These are phyloP conservation scores for Myrmophylax atrothorax DNA, from an alignment of 2,113 vertebrate genomes.

Conservation along the genomic window DNA sequence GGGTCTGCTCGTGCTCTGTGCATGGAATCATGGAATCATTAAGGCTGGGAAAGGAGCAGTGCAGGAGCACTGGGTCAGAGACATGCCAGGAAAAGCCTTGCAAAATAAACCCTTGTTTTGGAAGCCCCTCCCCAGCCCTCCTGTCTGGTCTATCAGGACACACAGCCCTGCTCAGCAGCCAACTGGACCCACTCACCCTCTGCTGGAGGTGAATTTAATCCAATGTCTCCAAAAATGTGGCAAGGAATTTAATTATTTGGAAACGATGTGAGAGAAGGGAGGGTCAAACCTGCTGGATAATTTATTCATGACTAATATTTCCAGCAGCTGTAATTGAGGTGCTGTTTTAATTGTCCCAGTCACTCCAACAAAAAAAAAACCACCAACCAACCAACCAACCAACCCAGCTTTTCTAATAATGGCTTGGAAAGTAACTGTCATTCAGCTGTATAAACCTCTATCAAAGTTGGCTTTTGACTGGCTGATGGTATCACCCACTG, in stretches of 20 bases:
- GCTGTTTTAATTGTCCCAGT: conserved; percentile 45
- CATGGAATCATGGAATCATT: rapidly evolving
- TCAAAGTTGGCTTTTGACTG: conserved; percentile 46
- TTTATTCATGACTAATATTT: conserved; percentile 63
- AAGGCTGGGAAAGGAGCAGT: rapidly evolving
- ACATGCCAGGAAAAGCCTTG: rapidly evolving
- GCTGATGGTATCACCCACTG: conserved; percentile 52
- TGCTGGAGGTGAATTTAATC: background rate
- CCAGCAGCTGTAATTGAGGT: conserved; percentile 48
- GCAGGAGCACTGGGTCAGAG: background rate
- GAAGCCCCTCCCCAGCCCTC: rapidly evolving
- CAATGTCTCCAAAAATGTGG: background rate
- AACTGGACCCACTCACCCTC: background rate
- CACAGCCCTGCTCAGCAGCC: rapidly evolving
- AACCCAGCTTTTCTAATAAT: conserved; percentile 24
- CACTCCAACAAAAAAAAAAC: conserved; percentile 30
- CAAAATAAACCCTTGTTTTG: background rate
- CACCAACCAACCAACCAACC: too few relatives aligned
- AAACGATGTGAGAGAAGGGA: conserved; percentile 17
- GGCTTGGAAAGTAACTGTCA: conserved; percentile 44
- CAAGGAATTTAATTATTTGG: conserved; percentile 41
- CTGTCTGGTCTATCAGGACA: background rate
- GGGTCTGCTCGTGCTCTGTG: background rate
- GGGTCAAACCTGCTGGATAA: conserved; percentile 6
- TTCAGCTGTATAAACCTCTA: conserved; percentile 35